phyloP scores from a whole-genome alignment of 2,888 invertebrate species.

The Caenorhabditis sp. region DNA sequence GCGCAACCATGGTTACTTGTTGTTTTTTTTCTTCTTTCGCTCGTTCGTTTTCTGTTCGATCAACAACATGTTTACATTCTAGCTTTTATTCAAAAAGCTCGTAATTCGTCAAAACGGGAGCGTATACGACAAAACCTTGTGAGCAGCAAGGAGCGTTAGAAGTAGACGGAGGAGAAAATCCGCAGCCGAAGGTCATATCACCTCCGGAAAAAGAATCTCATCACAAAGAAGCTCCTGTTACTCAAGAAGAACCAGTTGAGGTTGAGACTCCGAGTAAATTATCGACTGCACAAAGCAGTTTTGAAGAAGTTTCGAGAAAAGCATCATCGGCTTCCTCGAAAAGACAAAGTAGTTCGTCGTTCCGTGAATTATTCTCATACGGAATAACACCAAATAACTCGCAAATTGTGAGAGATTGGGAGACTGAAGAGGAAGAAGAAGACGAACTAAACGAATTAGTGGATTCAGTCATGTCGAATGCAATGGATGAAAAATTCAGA shows the following conservation, averaged over 20 bases:
- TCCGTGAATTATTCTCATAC: slow-evolving; percentile 30
- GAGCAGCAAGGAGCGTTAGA: slow-evolving; percentile 10
- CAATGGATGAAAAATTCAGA: slow-evolving; percentile 36
- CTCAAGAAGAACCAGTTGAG: background rate
- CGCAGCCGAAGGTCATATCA: background rate
- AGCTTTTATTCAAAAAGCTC: background rate
- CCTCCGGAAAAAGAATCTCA: slow-evolving; percentile 1
- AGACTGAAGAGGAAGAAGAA: slow-evolving; percentile 26
- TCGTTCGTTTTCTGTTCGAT: background rate
- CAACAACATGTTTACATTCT: background rate
- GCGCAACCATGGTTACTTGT: slow-evolving; percentile 7
- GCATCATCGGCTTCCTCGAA: background rate
- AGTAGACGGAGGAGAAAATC: background rate
- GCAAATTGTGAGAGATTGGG: slow-evolving; percentile 14
- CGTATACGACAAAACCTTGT: slow-evolving; percentile 27
- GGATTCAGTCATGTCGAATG: background rate
- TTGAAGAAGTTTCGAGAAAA: slow-evolving; percentile 4
- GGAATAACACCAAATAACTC: slow-evolving; percentile 12
- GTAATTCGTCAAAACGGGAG: slow-evolving; percentile 29
- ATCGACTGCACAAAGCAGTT: slow-evolving; percentile 7
- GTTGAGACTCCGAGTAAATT: background rate
- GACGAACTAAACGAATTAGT: background rate
- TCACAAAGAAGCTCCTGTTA: slow-evolving; percentile 1
- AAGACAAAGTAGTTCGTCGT: slow-evolving; percentile 9
- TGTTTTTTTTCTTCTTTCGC: background rate